Percentiles rank a stretch among this genome's conserved stretches.
Evolutionary conservation across 1,140 invertebrate genomes (phyloP).

Genomic region (Fopius arisanus): DNA sequence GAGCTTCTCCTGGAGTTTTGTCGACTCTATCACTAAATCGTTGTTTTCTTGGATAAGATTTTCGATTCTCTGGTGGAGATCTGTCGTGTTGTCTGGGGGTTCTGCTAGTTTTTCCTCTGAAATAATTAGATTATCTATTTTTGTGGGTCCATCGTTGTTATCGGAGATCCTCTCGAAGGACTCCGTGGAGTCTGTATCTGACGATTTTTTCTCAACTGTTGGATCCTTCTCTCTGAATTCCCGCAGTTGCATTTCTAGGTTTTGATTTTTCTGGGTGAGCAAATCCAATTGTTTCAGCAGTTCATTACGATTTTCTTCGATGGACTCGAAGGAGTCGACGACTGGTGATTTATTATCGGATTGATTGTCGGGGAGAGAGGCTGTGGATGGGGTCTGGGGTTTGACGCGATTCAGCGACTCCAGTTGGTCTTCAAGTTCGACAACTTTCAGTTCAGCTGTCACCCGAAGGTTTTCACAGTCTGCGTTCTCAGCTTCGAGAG

Average conservation of each 20-base stretch:
- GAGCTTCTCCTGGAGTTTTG: slow-evolving; percentile 33
- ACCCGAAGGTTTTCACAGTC: slow-evolving; percentile 71
- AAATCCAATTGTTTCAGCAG: slow-evolving; percentile 73
- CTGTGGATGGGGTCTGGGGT: slow-evolving; percentile 29
- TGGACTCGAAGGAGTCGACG: slow-evolving; percentile 57
- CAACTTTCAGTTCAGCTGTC: slow-evolving; percentile 75
- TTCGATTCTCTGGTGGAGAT: slow-evolving; percentile 61
- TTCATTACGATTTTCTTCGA: slow-evolving; percentile 67
- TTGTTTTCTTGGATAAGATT: slow-evolving; percentile 58
- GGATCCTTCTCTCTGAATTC: slow-evolving; percentile 65
- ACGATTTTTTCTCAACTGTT: slow-evolving; percentile 69
- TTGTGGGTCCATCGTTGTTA: slow-evolving; percentile 61
- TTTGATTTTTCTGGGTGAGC: slow-evolving; percentile 64
- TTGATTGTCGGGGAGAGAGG: slow-evolving; percentile 60
- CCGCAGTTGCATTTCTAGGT: slow-evolving; percentile 71
- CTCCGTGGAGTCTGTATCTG: slow-evolving; percentile 59
- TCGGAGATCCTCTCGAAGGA: slow-evolving; percentile 61
- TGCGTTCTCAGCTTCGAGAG: slow-evolving; percentile 70
- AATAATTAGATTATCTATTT: slow-evolving; percentile 28
- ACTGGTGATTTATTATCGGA: slow-evolving; percentile 66
- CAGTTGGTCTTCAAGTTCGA: slow-evolving; percentile 75
- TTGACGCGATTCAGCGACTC: slow-evolving; percentile 58
- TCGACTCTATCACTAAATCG: slow-evolving; percentile 41
- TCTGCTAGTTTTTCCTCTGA: slow-evolving; percentile 69
- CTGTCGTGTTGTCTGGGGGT: slow-evolving; percentile 23